Evolutionary conservation across 92 coral and sea anemone species (phyloP), one percentile per base, ranked within the genome.

Genomic region (Micromussa lordhowensis): DNA sequence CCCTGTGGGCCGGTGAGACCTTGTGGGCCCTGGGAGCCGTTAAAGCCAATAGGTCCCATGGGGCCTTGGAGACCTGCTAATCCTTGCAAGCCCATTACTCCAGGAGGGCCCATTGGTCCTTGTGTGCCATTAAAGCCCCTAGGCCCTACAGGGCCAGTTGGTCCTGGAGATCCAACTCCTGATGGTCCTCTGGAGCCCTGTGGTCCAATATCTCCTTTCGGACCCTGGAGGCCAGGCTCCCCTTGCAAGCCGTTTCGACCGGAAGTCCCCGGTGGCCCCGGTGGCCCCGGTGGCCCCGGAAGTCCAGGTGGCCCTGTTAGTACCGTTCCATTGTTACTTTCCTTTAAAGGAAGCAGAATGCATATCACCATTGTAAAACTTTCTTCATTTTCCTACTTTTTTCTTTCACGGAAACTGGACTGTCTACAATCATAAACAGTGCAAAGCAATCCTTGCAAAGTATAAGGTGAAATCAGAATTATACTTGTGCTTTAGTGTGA

Each of bases 1-100:
- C 94, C 94, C 75, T 73, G 55, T 16, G 81, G 48, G 1, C 94
- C 92, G 38, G 66, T 29, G 15, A 77, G 89, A 4, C 94, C 94
- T 30, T 55, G 89, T 40, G 87, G 74, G 0, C 91, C 91, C 51
- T 54, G 84, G 24, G 69, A 51, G 34, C 94, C 94, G 14, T 29
- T 44, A 22, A 73, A 72, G 22, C 93, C 93, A 15, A 28, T 30
- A 30, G 54, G 71, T 4, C 93, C 93, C 21, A 55, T 63, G 26
- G 79, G 76, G 15, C 94, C 94, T 26, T 82, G 75, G 49, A 70
- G 87, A 18, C 93, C 93, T 53, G 28, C 31, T 78, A 83, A 55
- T 18, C 93, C 93, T 22, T 89, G 91, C 82, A 29, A 28, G 31
- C 91, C 91, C 1, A 30, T n/a, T 4, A 71, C 64, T 4, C 91